Base-by-base conservation (phyloP, 2,797 vertebrate genomes). In the Carduelis carduelis region DNA sequence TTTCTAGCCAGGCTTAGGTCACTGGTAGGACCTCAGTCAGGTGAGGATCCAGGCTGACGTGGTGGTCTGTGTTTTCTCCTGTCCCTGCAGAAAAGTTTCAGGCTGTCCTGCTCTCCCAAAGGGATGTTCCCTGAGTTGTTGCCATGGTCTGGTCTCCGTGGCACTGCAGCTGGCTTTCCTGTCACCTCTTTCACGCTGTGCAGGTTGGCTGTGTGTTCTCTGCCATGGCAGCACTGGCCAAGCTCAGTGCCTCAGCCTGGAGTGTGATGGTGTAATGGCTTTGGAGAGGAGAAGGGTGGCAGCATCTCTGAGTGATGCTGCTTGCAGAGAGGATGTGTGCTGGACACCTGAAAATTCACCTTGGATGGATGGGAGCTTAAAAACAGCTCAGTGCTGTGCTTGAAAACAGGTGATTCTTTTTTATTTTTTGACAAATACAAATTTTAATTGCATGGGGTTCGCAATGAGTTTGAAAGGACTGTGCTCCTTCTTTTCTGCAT, bases 151-250 rank as follows among this genome's bases (percentile, higher is more conserved):
- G 34, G 27, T 37, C 34, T 53, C 23, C 24, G 44, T 2, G 14
- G 12, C n/a, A 21, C 35, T 27, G 23, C 39, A 41, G 26, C 14
- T 0, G 0, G 9, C 37, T 70, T 61, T 87, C 21, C 18, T 83
- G 26, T 35, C 2, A 2, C 16, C 4, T 5, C 30, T 37, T 24
- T 30, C 2, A 13, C 0, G 0, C 12, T 14, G 12, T 35, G 50
- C 28, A 18, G 30, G 12, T 11, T 89, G 56, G 27, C 41, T 65
- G 6, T 32, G 53, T 60, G 26, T 50, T 39, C 47, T 59, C 49
- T 76, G 9, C 59, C 3, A 1, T 4, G 15, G 52, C 65, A 70
- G 56, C 39, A 32, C 37, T 18, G 50, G 22, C 10, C 37, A 14
- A 46, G 37, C 70, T 57, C 66, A 8, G 28, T 8, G 20, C 34